Percentiles rank a stretch among this genome's conserved stretches.
These are phyloP conservation scores for Drosophila ustulata DNA, from an alignment of 2,888 invertebrate genomes.

Conservation along the genomic window DNA sequence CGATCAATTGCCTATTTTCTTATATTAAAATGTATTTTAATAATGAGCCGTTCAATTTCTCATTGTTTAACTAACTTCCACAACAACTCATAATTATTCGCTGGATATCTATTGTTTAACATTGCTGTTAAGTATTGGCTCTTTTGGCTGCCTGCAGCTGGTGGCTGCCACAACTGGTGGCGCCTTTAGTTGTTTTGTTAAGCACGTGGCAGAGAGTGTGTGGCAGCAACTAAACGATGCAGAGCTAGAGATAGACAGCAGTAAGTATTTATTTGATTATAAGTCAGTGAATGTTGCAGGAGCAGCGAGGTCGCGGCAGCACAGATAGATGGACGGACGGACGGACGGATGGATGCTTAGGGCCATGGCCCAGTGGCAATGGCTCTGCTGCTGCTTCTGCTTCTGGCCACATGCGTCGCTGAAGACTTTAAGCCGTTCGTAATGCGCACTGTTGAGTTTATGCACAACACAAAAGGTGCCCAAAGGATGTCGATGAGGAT, in stretches of 20 bases:
- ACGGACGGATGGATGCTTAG: conserved; percentile 1
- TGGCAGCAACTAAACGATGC: conserved; percentile 18
- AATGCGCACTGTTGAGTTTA: conserved; percentile 82
- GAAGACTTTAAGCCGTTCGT: conserved; percentile 84
- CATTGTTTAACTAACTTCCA: not conserved
- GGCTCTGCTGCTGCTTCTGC: not conserved
- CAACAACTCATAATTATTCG: not conserved
- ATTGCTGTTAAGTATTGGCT: conserved; percentile 7
- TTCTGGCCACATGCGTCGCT: conserved; percentile 58
- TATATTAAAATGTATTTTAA: no score
- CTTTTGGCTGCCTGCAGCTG: not conserved
- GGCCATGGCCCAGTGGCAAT: conserved; percentile 7
- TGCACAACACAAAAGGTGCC: conserved; percentile 79
- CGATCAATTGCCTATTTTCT: no score
- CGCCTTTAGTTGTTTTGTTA: conserved; percentile 54
- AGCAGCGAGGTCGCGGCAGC: no score
- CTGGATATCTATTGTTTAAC: not conserved
- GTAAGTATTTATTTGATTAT: conserved; percentile 78
- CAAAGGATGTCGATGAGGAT: conserved; percentile 52
- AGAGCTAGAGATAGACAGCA: conserved; percentile 11
- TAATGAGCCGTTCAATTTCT: no score
- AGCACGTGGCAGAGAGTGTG: conserved; percentile 61
- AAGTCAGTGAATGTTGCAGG: conserved; percentile 34
- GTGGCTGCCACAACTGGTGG: not conserved
- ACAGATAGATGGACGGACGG: not conserved